These are phyloP conservation scores for Oncorhynchus mykiss DNA, from an alignment of 2,113 vertebrate genomes.

Conservation along the genomic window DNA sequence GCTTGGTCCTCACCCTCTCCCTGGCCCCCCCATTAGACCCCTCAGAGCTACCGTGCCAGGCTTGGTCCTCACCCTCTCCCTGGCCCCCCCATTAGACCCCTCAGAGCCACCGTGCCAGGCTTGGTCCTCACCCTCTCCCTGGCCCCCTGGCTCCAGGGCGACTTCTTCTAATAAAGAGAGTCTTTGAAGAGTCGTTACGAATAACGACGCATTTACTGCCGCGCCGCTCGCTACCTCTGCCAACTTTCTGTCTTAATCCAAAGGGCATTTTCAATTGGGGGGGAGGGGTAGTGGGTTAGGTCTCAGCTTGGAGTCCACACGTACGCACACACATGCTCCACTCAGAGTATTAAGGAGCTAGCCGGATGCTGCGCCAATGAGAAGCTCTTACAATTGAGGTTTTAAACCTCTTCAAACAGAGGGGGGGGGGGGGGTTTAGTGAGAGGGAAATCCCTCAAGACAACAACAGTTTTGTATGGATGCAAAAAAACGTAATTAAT, in stretches of 20 bases:
- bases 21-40: too few species aligned
- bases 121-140: constrained; percentile 1
- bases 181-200: constrained; percentile 55
- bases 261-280: constrained; percentile 43
- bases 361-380: constrained; percentile 29
- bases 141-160: constrained; percentile 22
- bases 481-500: constrained; percentile 45
- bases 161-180: constrained; percentile 50
- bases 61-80: too few species aligned
- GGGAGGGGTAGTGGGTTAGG: constrained; percentile 22
- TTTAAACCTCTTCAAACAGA: constrained; percentile 38
- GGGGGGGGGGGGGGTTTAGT: constrained; percentile 27
- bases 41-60: too few species aligned
- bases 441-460: constrained; percentile 38
- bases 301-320: constrained; percentile 5
- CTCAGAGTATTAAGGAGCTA: constrained; percentile 26
- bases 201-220: constrained; percentile 51
- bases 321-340: background rate
- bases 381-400: constrained; percentile 39
- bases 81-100: background rate
- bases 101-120: background rate
- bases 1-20: too few species aligned
- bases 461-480: constrained; percentile 40
- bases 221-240: constrained; percentile 25
- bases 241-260: constrained; percentile 49